phyloP scores from a whole-genome alignment of 2,888 invertebrate species.

The Enoplolaimus lenunculus region DNA sequence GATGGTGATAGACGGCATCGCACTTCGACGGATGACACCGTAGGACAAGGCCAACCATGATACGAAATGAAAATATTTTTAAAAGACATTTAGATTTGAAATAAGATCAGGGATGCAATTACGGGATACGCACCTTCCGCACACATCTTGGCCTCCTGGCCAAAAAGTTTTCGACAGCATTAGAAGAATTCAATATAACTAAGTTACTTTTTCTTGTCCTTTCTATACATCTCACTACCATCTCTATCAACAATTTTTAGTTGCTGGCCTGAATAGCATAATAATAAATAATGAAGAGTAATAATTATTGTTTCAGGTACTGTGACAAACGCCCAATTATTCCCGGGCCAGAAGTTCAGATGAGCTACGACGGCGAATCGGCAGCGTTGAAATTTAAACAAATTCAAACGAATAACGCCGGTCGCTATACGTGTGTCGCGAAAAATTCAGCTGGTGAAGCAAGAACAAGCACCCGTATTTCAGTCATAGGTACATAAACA shows the following conservation, averaged over 20 bases:
- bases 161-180: no score
- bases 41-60: no score
- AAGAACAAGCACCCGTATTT: constrained; percentile 23
- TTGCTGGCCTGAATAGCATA: not conserved
- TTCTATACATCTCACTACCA: not conserved
- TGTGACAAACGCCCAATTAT: constrained; percentile 9
- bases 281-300: not conserved
- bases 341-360: constrained; percentile 20
- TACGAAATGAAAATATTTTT: no score
- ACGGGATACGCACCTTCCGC: no score
- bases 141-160: no score
- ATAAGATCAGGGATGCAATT: no score
- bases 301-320: not conserved
- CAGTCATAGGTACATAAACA: no score
- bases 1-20: no score
- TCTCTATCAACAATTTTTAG: no score
- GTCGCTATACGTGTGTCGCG: constrained; percentile 26
- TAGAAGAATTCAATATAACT: no score
- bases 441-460: constrained; percentile 24
- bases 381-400: constrained; percentile 32
- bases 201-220: constrained; percentile 28
- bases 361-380: constrained; percentile 38
- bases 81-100: no score
- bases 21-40: no score
- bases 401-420: not conserved